Evolutionary conservation across 2,113 vertebrate species (phyloP), one percentile per base, ranked within the genome.

Genomic region (Brachyhypopomus gauderio): DNA sequence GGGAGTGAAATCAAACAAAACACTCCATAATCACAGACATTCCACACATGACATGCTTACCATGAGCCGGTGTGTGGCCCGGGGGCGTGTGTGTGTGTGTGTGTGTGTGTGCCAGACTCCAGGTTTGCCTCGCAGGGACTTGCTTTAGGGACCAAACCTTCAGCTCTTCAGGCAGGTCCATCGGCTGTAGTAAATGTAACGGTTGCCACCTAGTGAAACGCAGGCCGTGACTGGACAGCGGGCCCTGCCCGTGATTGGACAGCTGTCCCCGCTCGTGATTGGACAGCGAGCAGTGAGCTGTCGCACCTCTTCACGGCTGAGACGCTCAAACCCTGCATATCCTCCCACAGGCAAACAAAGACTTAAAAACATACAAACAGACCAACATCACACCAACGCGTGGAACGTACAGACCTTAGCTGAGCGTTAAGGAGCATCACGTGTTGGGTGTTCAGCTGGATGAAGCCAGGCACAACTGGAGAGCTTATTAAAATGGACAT

Each of bases 401-500:
- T 30, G 75, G 41, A 38, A 72, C 52, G 45, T 25, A 52, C 79
- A 34, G 34, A 23, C 25, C 38, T 16, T 17, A 19, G 62, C 14
- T 11, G 45, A 52, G 45, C 45, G 9, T 52, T 12, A 52, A 52
- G 2, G 81, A 85, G 81, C 82, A 72, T 75, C 79, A 81, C 19
- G 41, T 20, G 63, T 20, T 69, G 41, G 66, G 48, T 41, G 66
- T 67, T 58, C 25, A 75, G 20, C 70, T 12, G 25, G 52, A 74
- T 30, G 22, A 27, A 45, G n/a, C 72, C 22, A 5, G 30, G 56
- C 25, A 58, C 14, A 80, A 70, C 52, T 36, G n/a, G 62, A 22
- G 48, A 20, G 84, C 80, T 79, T 80, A 77, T 85, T 79, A 80
- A 85, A 83, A 79, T 82, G 72, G 58, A 30, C 23, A 83, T 72